phyloP scores from a whole-genome alignment of 35 echinoderm and acorn worm species.

The Apostichopus parvimensis region DNA sequence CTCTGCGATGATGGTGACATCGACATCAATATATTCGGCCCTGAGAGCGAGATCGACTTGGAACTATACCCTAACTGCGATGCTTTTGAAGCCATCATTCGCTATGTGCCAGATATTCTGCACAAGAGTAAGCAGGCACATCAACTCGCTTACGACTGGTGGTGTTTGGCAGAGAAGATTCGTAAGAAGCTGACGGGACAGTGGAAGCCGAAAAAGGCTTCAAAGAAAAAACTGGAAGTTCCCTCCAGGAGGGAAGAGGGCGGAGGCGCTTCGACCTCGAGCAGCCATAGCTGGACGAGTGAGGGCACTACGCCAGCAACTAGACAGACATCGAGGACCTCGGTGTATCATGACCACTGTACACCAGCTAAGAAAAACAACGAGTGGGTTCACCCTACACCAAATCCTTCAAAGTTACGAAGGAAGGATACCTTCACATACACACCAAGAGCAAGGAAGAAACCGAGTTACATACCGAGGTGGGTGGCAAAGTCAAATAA shows the following conservation, averaged over 20 bases:
- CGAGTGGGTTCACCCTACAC: not conserved
- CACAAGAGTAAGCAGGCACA: constrained; percentile 66
- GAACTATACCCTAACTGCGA: constrained; percentile 46
- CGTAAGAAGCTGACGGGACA: constrained; percentile 59
- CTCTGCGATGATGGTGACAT: constrained; percentile 68
- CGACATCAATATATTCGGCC: constrained; percentile 56
- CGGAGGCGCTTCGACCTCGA: not conserved
- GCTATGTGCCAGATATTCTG: constrained; percentile 73
- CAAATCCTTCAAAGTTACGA: not conserved
- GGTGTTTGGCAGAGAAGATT: constrained; percentile 81
- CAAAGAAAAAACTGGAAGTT: not conserved
- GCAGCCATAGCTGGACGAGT: constrained; percentile 20
- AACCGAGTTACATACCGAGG: constrained; percentile 12
- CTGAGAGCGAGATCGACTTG: constrained; percentile 43
- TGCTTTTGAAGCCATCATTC: constrained; percentile 55
- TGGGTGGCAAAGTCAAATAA: not conserved
- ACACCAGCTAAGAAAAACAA: constrained; percentile 1
- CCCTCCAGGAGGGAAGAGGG: not conserved
- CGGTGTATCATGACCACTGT: constrained; percentile 16
- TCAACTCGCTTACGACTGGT: constrained; percentile 65
- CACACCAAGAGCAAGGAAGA: not conserved
- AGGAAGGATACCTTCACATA: constrained; percentile 30
- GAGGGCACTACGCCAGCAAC: not conserved
- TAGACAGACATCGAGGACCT: constrained; percentile 3
- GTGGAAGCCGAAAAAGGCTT: constrained; percentile 31